Evolutionary conservation across 1,140 invertebrate genomes (phyloP).

Genomic region (Trichogramma pretiosum): DNA sequence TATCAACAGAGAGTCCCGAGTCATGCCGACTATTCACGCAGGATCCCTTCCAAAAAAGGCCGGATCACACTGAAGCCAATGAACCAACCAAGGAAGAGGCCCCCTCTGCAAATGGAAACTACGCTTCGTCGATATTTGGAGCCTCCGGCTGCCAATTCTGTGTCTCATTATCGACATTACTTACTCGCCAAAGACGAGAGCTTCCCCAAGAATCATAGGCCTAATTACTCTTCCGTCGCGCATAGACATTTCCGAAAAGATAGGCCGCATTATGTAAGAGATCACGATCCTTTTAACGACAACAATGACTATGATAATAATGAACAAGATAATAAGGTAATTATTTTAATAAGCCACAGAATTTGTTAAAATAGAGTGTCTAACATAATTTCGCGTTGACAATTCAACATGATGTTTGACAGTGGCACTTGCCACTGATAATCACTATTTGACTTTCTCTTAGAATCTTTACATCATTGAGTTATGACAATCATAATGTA

Average conservation of each 20-base stretch:
- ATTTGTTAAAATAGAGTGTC: neutral
- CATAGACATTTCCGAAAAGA: slow-evolving; percentile 7
- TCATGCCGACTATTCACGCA: too few relatives aligned
- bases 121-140: neutral
- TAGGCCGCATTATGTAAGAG: slow-evolving; percentile 25
- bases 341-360: neutral
- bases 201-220: slow-evolving; percentile 8
- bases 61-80: too few relatives aligned
- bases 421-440: too few relatives aligned
- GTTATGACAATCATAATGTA: too few relatives aligned
- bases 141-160: slow-evolving; percentile 3
- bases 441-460: too few relatives aligned
- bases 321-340: slow-evolving; percentile 18
- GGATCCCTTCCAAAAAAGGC: too few relatives aligned
- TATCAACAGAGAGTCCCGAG: too few relatives aligned
- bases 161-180: neutral
- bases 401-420: too few relatives aligned
- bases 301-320: slow-evolving; percentile 28
- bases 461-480: too few relatives aligned
- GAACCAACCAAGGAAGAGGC: too few relatives aligned
- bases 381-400: too few relatives aligned
- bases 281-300: slow-evolving; percentile 27
- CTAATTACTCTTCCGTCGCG: neutral
- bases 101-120: too few relatives aligned
- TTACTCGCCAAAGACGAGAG: neutral